Evolutionary conservation across 1,140 invertebrate genomes (phyloP), one percentile per base, ranked within the genome.

Genomic region (Druon quercuslanigerum): DNA sequence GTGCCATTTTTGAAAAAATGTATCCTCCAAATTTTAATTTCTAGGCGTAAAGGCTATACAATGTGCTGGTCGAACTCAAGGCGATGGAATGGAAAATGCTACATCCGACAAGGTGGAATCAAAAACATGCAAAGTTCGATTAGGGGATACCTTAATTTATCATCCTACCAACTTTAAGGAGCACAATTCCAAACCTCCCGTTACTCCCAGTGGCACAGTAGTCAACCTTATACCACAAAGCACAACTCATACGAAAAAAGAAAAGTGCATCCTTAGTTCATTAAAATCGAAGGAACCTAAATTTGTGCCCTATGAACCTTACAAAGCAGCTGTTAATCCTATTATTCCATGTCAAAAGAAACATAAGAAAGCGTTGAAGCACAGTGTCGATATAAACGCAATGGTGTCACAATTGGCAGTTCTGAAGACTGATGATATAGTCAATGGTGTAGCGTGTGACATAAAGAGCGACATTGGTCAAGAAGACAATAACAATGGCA

Each of bases 301-400:
- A 87, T 97, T 97, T 91, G 93, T 98, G 20, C 96, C 96, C 1
- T 97, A 96, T 84, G 97, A 98, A 85, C 97, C 97, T 0, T 97
- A 97, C 84, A 96, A 96, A 86, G 96, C 94, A 74, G 96, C 96
- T 79, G 95, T 96, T 0, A 96, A 95, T 88, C 95, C 95, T 60
- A 95, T 97, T 76, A 92, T 95, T 60, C 92, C 94, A 9, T 83
- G 86, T 50, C 84, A 92, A 75, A 92, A 92, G 60, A 91, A 91
- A 73, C 87, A 87, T 51, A 92, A 91, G 78, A 93, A 90, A 87
- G 87, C 84, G 11, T 79, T 87, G 16, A 93, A 89, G 83, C 95
- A 95, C 81, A 95, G 95, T 87, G 91, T 95, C 81, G 95, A 95
- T 82, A 94, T 96, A 54, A 94, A 94, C 71, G 92, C 93, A 16